Conservation (phyloP, 1,140 invertebrate species). For the Artemia franciscana region DNA sequence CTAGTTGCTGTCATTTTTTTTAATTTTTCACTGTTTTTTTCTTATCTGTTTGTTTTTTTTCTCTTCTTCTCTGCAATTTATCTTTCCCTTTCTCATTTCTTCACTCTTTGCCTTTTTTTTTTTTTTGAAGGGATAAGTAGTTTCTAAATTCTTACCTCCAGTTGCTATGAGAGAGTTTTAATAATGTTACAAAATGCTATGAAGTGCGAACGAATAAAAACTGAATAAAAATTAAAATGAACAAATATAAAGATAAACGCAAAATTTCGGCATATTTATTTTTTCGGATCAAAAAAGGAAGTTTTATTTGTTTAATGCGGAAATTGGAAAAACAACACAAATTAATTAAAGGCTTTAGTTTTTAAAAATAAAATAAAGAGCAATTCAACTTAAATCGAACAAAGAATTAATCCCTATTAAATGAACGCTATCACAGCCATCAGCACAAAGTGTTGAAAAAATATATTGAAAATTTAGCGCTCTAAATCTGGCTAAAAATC, state of each 20-base stretch:
- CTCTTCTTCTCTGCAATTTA: not conserved
- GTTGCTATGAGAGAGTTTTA: not conserved
- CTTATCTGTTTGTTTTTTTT: not conserved
- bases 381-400: too few species aligned
- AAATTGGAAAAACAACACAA: too few species aligned
- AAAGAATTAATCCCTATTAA: too few species aligned
- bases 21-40: not conserved
- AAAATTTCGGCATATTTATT: not conserved
- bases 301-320: slow-evolving; percentile 4
- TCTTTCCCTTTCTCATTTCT: not conserved
- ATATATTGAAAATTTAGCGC: too few species aligned
- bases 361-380: too few species aligned
- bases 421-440: too few species aligned
- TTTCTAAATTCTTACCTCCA: slow-evolving; percentile 3
- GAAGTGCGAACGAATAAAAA: not conserved
- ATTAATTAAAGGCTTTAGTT: too few species aligned
- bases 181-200: not conserved
- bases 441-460: too few species aligned
- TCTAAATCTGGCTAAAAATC: too few species aligned
- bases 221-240: not conserved
- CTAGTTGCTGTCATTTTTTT: not conserved
- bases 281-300: slow-evolving; percentile 2
- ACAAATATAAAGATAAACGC: too few species aligned
- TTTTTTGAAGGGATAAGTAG: not conserved
- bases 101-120: slow-evolving; percentile 1